A percentile compares a stretch with the other conserved stretches of the same genome.
Evolutionary conservation across 1,140 invertebrate species (phyloP).

Genomic region (Tribolium madens): DNA sequence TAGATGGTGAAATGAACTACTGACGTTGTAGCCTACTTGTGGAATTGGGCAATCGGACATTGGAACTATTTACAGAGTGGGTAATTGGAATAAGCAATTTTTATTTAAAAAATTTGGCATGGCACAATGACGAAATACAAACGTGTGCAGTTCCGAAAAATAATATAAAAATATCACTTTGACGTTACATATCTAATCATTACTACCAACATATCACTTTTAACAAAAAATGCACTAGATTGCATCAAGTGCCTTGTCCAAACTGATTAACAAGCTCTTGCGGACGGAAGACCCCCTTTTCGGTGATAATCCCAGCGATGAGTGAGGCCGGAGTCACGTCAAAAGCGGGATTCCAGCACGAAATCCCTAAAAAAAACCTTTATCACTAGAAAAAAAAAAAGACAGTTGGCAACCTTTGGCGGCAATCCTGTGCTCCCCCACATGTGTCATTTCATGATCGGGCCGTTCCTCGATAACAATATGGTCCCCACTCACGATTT

Average conservation of each 20-base stretch:
- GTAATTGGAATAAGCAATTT: too few species aligned
- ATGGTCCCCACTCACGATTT: conserved; percentile 80
- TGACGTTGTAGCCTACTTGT: too few species aligned
- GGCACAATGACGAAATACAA: too few species aligned
- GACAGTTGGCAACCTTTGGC: conserved; percentile 74
- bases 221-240: background rate
- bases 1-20: too few species aligned
- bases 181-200: too few species aligned
- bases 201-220: too few species aligned
- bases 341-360: conserved; percentile 99
- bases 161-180: too few species aligned
- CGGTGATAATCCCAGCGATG: conserved; percentile 96
- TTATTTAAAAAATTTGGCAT: too few species aligned
- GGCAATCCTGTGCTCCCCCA: conserved; percentile 86
- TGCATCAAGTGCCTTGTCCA: conserved; percentile 10
- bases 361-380: conserved; percentile 75
- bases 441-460: conserved; percentile 88
- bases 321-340: conserved; percentile 96
- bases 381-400: conserved; percentile 23
- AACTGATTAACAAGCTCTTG: conserved; percentile 56
- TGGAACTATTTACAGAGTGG: too few species aligned
- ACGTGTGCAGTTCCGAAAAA: too few species aligned
- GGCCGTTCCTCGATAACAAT: conserved; percentile 97
- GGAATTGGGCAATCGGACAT: too few species aligned
- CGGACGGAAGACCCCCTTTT: conserved; percentile 83